phyloP scores from a whole-genome alignment of 2,113 vertebrate genomes.

The Stegastes partitus region DNA sequence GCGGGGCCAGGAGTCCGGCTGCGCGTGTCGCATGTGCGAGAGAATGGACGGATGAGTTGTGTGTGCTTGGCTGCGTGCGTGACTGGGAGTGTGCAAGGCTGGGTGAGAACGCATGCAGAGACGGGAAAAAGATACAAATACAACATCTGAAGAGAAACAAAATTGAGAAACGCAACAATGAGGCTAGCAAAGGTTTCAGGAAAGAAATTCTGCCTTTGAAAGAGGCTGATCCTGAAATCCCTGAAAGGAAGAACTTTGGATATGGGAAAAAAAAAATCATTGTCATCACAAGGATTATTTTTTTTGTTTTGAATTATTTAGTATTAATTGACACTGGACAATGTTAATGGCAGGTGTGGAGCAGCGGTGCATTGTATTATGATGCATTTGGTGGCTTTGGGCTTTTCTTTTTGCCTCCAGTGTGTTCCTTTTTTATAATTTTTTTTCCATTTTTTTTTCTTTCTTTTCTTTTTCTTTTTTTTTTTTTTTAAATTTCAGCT shows the following conservation, averaged over 20 bases:
- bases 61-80: slow-evolving; percentile 86
- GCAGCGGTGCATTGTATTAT: slow-evolving; percentile 86
- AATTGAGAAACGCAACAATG: slow-evolving; percentile 72
- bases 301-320: slow-evolving; percentile 83
- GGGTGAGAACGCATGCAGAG: slow-evolving; percentile 93
- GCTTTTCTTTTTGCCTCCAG: slow-evolving; percentile 92
- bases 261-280: slow-evolving; percentile 68
- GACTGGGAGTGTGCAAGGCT: slow-evolving; percentile 82
- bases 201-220: slow-evolving; percentile 89
- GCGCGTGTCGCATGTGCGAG: slow-evolving; percentile 90
- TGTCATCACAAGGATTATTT: slow-evolving; percentile 73
- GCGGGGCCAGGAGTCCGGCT: slow-evolving; percentile 86
- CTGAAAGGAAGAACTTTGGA: slow-evolving; percentile 88
- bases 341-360: slow-evolving; percentile 88
- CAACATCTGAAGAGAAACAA: slow-evolving; percentile 78
- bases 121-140: slow-evolving; percentile 67
- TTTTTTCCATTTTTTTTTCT: too few relatives aligned
- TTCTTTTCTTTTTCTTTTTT: slow-evolving; percentile 77
- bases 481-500: slow-evolving; percentile 78
- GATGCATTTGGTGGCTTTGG: slow-evolving; percentile 86
- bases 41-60: slow-evolving; percentile 87
- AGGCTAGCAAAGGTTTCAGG: slow-evolving; percentile 70
- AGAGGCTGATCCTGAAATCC: slow-evolving; percentile 88
- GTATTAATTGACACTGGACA: slow-evolving; percentile 98
- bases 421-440: slow-evolving; percentile 82